Percentiles rank a stretch among this genome's conserved stretches.
These are phyloP conservation scores for Nothoprocta perdicaria DNA, from an alignment of 2,113 vertebrate species.

Conservation along the genomic window DNA sequence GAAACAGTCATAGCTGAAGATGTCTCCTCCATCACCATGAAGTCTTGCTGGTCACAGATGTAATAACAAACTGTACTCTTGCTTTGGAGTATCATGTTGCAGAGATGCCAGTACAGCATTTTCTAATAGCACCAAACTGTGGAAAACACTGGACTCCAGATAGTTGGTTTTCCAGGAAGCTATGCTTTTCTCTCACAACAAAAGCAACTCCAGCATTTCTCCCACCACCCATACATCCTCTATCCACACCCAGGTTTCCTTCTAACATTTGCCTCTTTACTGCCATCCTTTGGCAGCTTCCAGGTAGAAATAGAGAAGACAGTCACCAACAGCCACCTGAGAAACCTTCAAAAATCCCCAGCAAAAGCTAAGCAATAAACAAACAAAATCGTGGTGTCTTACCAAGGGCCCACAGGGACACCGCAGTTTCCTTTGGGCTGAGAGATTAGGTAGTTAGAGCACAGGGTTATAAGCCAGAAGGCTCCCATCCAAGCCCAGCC, in stretches of 20 bases:
- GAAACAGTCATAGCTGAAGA: slow-evolving; percentile 45
- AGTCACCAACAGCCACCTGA: slow-evolving; percentile 25
- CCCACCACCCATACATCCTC: background rate
- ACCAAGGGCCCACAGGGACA: slow-evolving; percentile 56
- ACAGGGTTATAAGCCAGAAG: slow-evolving; percentile 48
- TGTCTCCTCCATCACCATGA: background rate
- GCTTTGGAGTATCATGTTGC: slow-evolving; percentile 37
- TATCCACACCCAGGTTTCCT: background rate
- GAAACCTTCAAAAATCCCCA: slow-evolving; percentile 52
- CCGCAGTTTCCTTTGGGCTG: slow-evolving; percentile 55
- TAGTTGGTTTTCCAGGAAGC: background rate
- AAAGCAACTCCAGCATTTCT: background rate
- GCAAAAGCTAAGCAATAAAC: slow-evolving; percentile 53
- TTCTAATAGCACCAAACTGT: slow-evolving; percentile 31
- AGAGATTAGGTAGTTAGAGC: slow-evolving; percentile 57
- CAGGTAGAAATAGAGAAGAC: slow-evolving; percentile 6
- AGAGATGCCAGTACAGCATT: slow-evolving; percentile 50
- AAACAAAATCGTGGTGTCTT: slow-evolving; percentile 65
- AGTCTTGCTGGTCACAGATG: slow-evolving; percentile 38
- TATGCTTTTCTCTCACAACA: background rate
- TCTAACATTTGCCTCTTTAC: slow-evolving; percentile 33
- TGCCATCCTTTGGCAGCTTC: slow-evolving; percentile 61
- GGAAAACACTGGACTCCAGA: background rate
- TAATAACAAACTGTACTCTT: slow-evolving; percentile 28
- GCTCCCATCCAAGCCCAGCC: slow-evolving; percentile 65